These are phyloP conservation scores for Aramus guarauna DNA, from an alignment of 2,113 vertebrate genomes.

Conservation along the genomic window DNA sequence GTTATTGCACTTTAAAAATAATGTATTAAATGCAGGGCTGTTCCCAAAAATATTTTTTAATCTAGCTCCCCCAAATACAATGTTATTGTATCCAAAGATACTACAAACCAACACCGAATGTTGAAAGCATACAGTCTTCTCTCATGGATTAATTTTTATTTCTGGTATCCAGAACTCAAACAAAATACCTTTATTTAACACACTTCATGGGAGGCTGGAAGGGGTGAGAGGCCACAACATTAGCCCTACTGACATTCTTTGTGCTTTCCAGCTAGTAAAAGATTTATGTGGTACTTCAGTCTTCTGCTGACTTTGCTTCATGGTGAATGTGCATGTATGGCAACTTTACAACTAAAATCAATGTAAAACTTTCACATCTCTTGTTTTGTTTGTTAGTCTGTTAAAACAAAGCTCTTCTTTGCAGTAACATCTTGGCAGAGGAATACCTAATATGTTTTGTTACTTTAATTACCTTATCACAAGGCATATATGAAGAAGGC, in stretches of 20 bases:
- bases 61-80: background rate
- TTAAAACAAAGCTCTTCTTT: background rate
- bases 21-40: background rate
- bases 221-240: background rate
- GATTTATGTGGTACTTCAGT: background rate
- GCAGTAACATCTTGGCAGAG: background rate
- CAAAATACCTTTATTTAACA: background rate
- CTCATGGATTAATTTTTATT: background rate
- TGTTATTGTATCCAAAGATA: background rate
- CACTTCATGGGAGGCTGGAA: background rate
- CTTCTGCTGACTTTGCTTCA: background rate
- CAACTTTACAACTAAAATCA: background rate
- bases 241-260: background rate
- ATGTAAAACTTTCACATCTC: background rate
- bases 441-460: background rate
- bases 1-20: background rate
- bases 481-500: background rate
- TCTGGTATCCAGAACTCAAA: background rate
- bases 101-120: background rate
- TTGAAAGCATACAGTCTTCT: background rate
- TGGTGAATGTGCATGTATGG: background rate
- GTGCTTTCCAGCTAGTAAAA: background rate
- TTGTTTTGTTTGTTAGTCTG: background rate
- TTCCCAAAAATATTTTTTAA: background rate
- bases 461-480: background rate